Evolutionary conservation across 2,797 vertebrate species (phyloP), one percentile per base, ranked within the genome.

Genomic region (Emydoidea blandingii): DNA sequence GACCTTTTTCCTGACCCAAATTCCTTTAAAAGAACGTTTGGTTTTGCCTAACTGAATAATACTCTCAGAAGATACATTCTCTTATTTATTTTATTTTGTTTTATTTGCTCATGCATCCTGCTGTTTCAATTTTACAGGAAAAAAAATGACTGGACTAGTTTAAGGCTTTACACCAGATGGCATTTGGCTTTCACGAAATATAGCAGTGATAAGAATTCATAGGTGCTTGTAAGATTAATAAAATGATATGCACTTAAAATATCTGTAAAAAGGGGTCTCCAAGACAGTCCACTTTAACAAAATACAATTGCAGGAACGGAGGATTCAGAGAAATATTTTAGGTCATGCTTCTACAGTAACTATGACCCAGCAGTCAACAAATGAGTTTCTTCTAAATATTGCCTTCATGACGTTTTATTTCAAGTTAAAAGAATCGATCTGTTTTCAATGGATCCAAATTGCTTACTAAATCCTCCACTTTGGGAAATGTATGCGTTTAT

Each of bases 141-240:
- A 14, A 76, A 89, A 79, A 89, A 89, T 65, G 54, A 78, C 90
- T 87, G 49, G 79, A 68, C 88, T 95, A 88, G 89, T 96, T 94
- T 86, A 96, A 96, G 95, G 94, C 97, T 97, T 97, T 96, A 95
- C 96, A 97, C 89, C 96, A 97, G 90, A 95, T 97, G 94, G 95
- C 94, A 92, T 81, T 96, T 86, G 89, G 94, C 96, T 97, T 97
- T 97, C 97, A 93, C 79, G 0, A 97, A 97, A 87, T 93, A 95
- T 31, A 97, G 93, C 87, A 88, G 83, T 68, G 88, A 93, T 96
- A 94, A 92, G 95, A 97, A 96, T 95, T 90, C 96, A 91, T 27
- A 83, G 90, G 82, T 94, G 31, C 49, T 80, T 83, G 41, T 85
- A 91, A 97, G 89, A 81, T 85, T 87, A 92, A 88, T 50, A 52